These are phyloP conservation scores for Pseudomyrmex concolor DNA, from an alignment of 1,140 invertebrate species.

Conservation along the genomic window DNA sequence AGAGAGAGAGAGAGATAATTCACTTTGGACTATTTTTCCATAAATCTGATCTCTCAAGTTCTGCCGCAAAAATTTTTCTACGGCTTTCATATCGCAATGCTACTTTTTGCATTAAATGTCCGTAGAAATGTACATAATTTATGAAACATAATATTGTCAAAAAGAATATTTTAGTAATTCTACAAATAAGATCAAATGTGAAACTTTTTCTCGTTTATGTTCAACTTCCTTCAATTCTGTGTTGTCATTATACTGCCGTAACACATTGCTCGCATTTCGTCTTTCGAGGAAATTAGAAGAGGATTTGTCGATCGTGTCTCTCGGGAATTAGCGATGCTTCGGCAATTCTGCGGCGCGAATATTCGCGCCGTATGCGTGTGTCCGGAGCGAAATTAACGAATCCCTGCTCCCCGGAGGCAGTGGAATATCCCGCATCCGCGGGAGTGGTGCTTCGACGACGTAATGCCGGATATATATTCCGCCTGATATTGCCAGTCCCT, in stretches of 20 bases:
- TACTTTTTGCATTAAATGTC: background rate
- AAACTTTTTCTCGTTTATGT: background rate
- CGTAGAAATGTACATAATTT: background rate
- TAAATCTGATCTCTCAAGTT: background rate
- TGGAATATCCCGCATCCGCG: slow-evolving; percentile 74
- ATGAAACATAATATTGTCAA: background rate
- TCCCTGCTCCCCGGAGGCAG: slow-evolving; percentile 79
- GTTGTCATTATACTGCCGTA: background rate
- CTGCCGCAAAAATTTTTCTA: background rate
- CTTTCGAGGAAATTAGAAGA: slow-evolving; percentile 55
- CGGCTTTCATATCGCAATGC: background rate
- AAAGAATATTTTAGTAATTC: background rate
- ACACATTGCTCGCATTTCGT: slow-evolving; percentile 8
- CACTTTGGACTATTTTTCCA: slow-evolving; percentile 17
- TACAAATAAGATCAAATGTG: background rate
- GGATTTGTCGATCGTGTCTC: slow-evolving; percentile 62
- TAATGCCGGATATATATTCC: slow-evolving; percentile 61
- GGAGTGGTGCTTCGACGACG: slow-evolving; percentile 51
- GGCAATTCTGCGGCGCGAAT: slow-evolving; percentile 74
- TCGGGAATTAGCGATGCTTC: slow-evolving; percentile 57
- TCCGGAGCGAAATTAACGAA: slow-evolving; percentile 82
- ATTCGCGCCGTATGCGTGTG: slow-evolving; percentile 72
- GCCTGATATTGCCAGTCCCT: slow-evolving; percentile 81
- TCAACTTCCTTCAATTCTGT: background rate
- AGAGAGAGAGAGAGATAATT: background rate